These are phyloP conservation scores for Neodon shergylaensis DNA, from an alignment of 2,113 vertebrate species.

Conservation along the genomic window DNA sequence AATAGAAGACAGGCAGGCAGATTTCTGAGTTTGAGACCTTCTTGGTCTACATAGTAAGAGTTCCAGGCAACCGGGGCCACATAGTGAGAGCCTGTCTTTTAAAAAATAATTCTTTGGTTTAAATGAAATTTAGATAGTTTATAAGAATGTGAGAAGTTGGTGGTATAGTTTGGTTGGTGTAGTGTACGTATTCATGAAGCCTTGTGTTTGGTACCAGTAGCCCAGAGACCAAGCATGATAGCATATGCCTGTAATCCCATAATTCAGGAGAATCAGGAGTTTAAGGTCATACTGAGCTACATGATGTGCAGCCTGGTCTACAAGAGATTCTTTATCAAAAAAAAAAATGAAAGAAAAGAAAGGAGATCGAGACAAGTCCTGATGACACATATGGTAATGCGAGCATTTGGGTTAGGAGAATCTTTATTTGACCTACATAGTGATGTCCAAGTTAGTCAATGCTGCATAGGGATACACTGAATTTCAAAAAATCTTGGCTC, in stretches of 20 bases:
- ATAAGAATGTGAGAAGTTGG: background rate
- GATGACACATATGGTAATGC: background rate
- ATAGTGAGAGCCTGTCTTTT: background rate
- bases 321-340: background rate
- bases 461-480: background rate
- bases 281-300: background rate
- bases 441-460: background rate
- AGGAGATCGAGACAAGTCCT: background rate
- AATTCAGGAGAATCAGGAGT: background rate
- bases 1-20: background rate
- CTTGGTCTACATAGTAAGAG: background rate
- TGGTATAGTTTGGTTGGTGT: background rate
- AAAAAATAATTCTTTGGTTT: constrained; percentile 55
- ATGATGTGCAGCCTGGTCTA: background rate
- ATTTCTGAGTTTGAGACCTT: background rate
- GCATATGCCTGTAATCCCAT: background rate
- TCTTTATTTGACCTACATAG: background rate
- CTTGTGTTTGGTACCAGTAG: background rate
- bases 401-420: background rate
- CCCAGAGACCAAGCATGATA: background rate
- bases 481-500: background rate
- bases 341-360: background rate
- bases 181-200: background rate
- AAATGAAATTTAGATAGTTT: constrained; percentile 29
- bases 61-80: background rate